Percentiles rank a stretch among this genome's conserved stretches.
Conservation (phyloP, 2,113 vertebrate genomes). For the Brachirus orientalis region DNA sequence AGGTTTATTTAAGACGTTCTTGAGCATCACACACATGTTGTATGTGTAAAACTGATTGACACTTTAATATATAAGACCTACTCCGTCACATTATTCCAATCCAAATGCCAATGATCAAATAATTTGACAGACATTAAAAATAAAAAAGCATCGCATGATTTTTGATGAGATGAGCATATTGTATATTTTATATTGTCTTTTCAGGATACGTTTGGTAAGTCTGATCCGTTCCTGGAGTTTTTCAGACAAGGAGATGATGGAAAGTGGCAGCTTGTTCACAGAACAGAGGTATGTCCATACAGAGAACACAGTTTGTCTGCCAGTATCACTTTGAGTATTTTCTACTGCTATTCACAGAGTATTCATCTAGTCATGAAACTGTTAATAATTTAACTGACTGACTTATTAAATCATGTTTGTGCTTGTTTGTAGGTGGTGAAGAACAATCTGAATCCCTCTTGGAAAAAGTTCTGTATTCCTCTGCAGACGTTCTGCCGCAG, state of each 20-base stretch:
- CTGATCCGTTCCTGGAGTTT: conserved; percentile 91
- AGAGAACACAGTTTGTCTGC: not conserved
- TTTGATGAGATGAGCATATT: too few species aligned
- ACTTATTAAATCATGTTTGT: not conserved
- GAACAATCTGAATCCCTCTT: conserved; percentile 91
- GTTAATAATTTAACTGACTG: not conserved
- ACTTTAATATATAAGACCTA: too few species aligned
- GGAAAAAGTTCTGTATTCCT: conserved; percentile 89
- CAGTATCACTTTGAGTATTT: too few species aligned
- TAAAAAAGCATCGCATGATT: too few species aligned
- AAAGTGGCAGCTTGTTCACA: conserved; percentile 89
- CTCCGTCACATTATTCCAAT: too few species aligned
- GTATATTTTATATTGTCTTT: conserved; percentile 8
- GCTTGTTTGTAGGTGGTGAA: conserved; percentile 87
- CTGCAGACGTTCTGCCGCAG: conserved; percentile 90
- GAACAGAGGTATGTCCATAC: conserved; percentile 86
- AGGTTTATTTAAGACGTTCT: too few species aligned
- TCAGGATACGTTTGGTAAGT: conserved; percentile 95
- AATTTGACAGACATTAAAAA: too few species aligned
- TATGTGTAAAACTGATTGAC: too few species aligned
- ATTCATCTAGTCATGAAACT: too few species aligned
- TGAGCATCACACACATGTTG: too few species aligned
- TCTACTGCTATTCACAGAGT: too few species aligned
- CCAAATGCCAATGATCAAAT: too few species aligned
- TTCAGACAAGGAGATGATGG: conserved; percentile 86